Evolutionary conservation across 2,797 vertebrate species (phyloP).

Genomic region (Sebastes vulpes): DNA sequence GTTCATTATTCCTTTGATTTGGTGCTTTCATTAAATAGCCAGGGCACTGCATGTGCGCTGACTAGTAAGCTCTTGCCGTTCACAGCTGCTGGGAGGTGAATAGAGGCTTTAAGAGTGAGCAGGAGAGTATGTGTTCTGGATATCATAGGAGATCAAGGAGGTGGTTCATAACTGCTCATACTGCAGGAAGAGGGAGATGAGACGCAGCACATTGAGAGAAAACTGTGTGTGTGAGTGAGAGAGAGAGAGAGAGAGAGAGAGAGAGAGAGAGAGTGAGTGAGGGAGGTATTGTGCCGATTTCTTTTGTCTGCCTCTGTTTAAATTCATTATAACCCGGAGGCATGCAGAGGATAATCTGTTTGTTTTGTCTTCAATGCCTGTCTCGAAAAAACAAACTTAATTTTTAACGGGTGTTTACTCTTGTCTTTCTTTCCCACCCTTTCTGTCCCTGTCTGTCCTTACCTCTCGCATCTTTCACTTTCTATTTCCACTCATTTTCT

Average conservation of each 20-base stretch:
- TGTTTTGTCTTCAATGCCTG: constrained; percentile 70
- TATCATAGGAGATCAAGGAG: constrained; percentile 63
- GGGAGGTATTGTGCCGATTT: constrained; percentile 43
- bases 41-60: constrained; percentile 39
- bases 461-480: background rate
- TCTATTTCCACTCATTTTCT: background rate
- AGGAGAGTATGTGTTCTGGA: constrained; percentile 60
- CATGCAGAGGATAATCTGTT: constrained; percentile 70
- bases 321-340: constrained; percentile 67
- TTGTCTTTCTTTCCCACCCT: constrained; percentile 37
- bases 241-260: background rate
- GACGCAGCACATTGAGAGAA: constrained; percentile 7
- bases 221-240: background rate
- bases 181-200: constrained; percentile 35
- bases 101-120: constrained; percentile 51
- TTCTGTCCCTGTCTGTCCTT: constrained; percentile 14
- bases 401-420: constrained; percentile 71
- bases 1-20: constrained; percentile 78
- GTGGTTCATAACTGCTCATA: constrained; percentile 53
- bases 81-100: constrained; percentile 53
- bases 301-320: constrained; percentile 61
- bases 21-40: constrained; percentile 70
- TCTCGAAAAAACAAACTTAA: constrained; percentile 64
- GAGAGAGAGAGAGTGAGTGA: background rate
- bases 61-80: constrained; percentile 41